These are phyloP conservation scores for Luperina nickerlii DNA, from an alignment of 2,888 invertebrate genomes.

Conservation along the genomic window DNA sequence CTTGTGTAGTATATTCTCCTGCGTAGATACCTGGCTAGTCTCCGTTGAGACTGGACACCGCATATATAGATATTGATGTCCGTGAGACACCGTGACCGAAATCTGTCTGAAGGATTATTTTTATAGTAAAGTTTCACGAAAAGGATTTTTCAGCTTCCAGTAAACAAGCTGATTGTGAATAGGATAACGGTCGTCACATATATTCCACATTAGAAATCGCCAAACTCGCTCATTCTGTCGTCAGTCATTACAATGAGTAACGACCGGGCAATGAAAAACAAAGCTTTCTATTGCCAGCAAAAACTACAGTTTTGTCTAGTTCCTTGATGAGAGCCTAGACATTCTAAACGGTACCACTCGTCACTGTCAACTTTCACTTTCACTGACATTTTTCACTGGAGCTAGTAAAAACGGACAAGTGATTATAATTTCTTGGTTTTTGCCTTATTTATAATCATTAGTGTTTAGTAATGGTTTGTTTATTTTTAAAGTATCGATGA, in stretches of 20 bases:
- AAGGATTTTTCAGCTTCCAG: neutral
- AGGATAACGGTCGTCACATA: too few relatives aligned
- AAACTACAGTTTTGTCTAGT: conserved; percentile 41
- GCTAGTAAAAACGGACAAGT: conserved; percentile 38
- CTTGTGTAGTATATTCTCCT: neutral
- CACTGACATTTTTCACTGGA: conserved; percentile 39
- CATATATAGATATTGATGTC: too few relatives aligned
- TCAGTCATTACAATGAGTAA: neutral
- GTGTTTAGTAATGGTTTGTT: neutral
- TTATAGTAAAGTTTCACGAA: neutral
- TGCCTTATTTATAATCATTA: neutral
- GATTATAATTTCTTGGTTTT: neutral
- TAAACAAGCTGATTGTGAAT: neutral
- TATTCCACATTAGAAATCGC: neutral
- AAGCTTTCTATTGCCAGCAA: conserved; percentile 34
- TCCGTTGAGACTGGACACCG: neutral
- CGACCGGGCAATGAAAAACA: neutral
- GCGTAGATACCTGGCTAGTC: neutral
- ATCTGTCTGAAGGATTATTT: neutral
- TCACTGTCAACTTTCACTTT: conserved; percentile 67
- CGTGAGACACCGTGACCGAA: neutral
- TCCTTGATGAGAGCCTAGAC: conserved; percentile 53
- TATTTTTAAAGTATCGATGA: neutral
- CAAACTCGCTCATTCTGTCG: neutral
- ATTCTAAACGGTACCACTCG: conserved; percentile 68